A percentile compares a stretch with the other conserved stretches of the same genome.
These are phyloP conservation scores for Myotis yumanensis DNA, from an alignment of 2,113 vertebrate species.

Conservation along the genomic window DNA sequence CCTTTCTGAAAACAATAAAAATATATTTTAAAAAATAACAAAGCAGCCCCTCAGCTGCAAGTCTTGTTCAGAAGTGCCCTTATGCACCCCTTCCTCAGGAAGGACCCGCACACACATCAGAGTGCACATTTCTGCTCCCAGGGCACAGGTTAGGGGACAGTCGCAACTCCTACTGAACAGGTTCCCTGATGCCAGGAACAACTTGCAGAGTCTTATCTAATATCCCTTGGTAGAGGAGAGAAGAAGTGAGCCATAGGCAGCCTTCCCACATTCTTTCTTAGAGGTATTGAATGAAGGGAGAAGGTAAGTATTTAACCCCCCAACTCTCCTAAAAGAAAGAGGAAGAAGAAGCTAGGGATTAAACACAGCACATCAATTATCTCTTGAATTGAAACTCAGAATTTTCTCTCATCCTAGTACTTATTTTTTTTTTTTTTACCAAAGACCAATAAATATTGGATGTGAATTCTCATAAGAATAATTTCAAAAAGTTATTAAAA, in stretches of 20 bases:
- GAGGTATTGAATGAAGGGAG: background rate
- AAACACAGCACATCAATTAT: background rate
- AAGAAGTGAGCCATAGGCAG: background rate
- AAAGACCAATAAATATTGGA: background rate
- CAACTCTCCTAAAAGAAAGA: background rate
- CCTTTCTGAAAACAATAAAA: no score
- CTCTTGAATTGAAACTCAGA: background rate
- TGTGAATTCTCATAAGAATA: background rate
- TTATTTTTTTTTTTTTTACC: background rate
- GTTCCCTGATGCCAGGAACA: background rate
- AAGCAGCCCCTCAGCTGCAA: background rate
- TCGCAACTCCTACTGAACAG: background rate
- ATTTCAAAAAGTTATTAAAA: background rate
- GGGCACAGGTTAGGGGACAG: background rate
- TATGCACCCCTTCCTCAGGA: background rate
- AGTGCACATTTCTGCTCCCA: background rate
- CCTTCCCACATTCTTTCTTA: background rate
- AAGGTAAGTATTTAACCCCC: background rate
- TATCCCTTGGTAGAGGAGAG: background rate
- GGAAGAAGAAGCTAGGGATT: background rate
- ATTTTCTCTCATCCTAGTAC: background rate
- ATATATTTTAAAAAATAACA: background rate
- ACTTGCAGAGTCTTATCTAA: background rate
- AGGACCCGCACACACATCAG: background rate
- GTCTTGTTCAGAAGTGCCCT: background rate